phyloP scores from a whole-genome alignment of 2,888 invertebrate genomes.

The Halocaridina rubra region DNA sequence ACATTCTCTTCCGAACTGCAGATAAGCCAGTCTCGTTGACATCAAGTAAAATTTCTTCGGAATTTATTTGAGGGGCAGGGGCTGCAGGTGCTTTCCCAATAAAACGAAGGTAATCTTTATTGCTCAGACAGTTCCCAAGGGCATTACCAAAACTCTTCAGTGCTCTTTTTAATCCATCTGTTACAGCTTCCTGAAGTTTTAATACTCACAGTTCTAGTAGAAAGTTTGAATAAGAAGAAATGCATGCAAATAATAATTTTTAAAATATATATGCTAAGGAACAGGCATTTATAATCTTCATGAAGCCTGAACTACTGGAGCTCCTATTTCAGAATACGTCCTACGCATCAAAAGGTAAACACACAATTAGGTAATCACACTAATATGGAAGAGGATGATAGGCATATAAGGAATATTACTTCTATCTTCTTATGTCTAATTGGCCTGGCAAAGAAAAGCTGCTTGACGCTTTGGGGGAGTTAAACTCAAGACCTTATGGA shows the following conservation, averaged over 20 bases:
- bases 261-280: constrained; percentile 23
- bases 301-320: too few relatives aligned
- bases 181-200: constrained; percentile 67
- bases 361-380: too few relatives aligned
- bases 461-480: too few relatives aligned
- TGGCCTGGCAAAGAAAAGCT: too few relatives aligned
- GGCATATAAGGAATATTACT: too few relatives aligned
- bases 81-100: constrained; percentile 55
- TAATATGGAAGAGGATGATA: too few relatives aligned
- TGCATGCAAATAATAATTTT: not conserved
- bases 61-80: not conserved
- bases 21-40: constrained; percentile 17
- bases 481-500: too few relatives aligned
- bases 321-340: too few relatives aligned
- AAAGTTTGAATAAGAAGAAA: not conserved
- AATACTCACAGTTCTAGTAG: too few relatives aligned
- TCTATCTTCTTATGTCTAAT: too few relatives aligned
- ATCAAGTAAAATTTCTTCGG: not conserved
- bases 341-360: too few relatives aligned
- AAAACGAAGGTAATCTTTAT: constrained; percentile 67
- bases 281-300: too few relatives aligned
- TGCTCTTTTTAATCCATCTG: constrained; percentile 69
- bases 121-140: constrained; percentile 69
- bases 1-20: constrained; percentile 15
- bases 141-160: constrained; percentile 70